Conservation (phyloP, 2,888 invertebrate species). For the Chrysotoxum bicinctum region DNA sequence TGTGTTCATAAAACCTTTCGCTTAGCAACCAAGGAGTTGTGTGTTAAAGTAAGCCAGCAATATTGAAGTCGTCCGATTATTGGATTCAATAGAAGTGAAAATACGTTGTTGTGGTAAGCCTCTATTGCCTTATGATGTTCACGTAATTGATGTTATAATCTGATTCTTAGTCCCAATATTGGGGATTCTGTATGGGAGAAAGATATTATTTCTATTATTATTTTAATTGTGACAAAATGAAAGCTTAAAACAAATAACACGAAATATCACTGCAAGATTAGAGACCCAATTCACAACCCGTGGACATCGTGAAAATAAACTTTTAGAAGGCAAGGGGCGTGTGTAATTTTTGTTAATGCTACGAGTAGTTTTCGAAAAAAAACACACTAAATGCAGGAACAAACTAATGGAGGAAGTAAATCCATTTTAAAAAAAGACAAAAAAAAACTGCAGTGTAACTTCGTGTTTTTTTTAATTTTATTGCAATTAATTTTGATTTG, state of each 20-base stretch:
- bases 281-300: neutral
- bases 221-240: neutral
- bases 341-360: no score
- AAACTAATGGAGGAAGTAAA: no score
- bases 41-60: neutral
- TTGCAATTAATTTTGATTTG: neutral
- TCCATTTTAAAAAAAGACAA: no score
- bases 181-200: constrained; percentile 82
- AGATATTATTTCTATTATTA: constrained; percentile 9
- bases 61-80: neutral
- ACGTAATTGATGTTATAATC: constrained; percentile 83
- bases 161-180: constrained; percentile 85
- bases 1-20: neutral
- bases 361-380: no score
- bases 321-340: no score
- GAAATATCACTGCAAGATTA: constrained; percentile 9
- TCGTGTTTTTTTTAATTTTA: neutral
- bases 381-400: no score
- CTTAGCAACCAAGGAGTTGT: neutral
- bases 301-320: neutral
- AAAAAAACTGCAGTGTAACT: neutral
- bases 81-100: constrained; percentile 4
- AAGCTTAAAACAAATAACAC: constrained; percentile 1
- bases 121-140: constrained; percentile 73
- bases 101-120: neutral